phyloP scores from a whole-genome alignment of 2,797 vertebrate species.

The Petrocephalus sullivani region DNA sequence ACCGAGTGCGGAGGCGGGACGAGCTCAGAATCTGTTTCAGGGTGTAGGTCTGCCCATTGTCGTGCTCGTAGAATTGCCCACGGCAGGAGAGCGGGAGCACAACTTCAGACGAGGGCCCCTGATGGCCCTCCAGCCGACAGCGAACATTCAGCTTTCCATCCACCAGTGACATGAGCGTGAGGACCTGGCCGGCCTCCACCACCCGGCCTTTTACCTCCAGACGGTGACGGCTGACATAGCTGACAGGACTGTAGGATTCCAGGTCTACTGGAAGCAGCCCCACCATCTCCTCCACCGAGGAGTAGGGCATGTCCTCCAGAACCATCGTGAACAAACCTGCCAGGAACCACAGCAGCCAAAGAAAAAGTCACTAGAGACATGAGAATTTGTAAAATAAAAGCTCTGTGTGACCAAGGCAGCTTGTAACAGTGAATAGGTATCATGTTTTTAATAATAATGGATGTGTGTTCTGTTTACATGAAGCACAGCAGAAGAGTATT shows the following conservation, averaged over 20 bases:
- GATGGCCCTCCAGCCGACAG: slow-evolving; percentile 49
- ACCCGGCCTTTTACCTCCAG: slow-evolving; percentile 46
- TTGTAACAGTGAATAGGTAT: neutral
- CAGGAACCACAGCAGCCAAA: slow-evolving; percentile 4
- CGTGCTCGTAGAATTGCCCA: slow-evolving; percentile 56
- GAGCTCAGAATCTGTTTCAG: slow-evolving; percentile 64
- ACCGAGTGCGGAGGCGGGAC: slow-evolving; percentile 39
- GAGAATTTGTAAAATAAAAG: neutral
- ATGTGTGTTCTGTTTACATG: neutral
- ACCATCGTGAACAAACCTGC: slow-evolving; percentile 69
- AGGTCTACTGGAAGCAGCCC: slow-evolving; percentile 42
- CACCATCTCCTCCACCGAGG: slow-evolving; percentile 61
- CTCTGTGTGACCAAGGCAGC: neutral
- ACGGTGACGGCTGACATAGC: slow-evolving; percentile 53
- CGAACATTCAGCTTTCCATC: slow-evolving; percentile 38
- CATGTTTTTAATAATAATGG: neutral
- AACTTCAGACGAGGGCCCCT: slow-evolving; percentile 43
- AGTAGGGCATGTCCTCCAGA: slow-evolving; percentile 42
- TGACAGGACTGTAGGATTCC: slow-evolving; percentile 51
- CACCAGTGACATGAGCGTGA: slow-evolving; percentile 51
- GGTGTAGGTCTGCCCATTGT: slow-evolving; percentile 46
- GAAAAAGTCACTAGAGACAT: neutral
- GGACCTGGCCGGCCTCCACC: slow-evolving; percentile 39
- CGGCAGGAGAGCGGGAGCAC: slow-evolving; percentile 49
- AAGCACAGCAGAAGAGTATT: neutral